These are phyloP conservation scores for Ctenoplectra terminalis DNA, from an alignment of 1,140 invertebrate genomes.

Conservation along the genomic window DNA sequence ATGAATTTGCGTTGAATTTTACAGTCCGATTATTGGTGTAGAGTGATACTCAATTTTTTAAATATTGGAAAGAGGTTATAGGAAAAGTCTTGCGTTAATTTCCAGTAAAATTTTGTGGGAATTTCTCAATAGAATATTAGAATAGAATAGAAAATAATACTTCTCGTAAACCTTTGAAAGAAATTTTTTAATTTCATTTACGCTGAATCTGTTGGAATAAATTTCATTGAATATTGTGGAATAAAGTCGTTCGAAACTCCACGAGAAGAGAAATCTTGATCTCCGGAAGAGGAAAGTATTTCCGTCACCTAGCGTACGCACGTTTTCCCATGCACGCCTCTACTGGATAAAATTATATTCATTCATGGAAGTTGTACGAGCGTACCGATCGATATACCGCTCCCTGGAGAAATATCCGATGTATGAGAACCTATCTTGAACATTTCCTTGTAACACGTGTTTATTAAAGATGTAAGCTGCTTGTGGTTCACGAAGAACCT, in stretches of 20 bases:
- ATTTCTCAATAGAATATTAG: too few species aligned
- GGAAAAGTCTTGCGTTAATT: too few species aligned
- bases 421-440: slow-evolving; percentile 1
- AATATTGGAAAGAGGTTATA: too few species aligned
- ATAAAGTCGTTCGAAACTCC: neutral
- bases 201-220: too few species aligned
- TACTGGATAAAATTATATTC: slow-evolving; percentile 9
- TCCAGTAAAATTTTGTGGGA: too few species aligned
- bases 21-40: too few species aligned
- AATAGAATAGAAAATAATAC: too few species aligned
- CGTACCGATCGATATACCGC: slow-evolving; percentile 9
- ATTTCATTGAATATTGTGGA: neutral
- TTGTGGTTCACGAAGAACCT: neutral
- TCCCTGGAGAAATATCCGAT: neutral
- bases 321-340: neutral
- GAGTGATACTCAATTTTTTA: too few species aligned
- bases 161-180: too few species aligned
- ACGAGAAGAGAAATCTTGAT: neutral
- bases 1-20: too few species aligned
- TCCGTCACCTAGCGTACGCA: neutral
- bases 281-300: neutral
- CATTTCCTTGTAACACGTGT: neutral
- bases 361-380: slow-evolving; percentile 4
- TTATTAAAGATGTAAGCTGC: neutral
- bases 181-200: too few species aligned